Evolutionary conservation across 2,888 invertebrate genomes (phyloP), one percentile per base, ranked within the genome.

Genomic region (Odontomyia ornata): DNA sequence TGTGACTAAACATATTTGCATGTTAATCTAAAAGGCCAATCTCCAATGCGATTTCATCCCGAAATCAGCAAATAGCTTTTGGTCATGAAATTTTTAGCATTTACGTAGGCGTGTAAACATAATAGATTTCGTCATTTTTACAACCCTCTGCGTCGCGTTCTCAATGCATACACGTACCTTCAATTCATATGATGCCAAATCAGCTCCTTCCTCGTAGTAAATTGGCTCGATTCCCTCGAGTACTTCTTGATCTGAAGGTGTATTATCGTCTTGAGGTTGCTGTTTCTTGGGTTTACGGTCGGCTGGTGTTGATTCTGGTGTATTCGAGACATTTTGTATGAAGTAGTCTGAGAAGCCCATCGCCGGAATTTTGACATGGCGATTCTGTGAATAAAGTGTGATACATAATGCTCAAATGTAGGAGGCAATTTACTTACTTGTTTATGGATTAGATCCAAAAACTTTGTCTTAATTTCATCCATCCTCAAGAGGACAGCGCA

Each of bases 331-430:
- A 79, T 84, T 84, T 81, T 87, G 86, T 77, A 87, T 84, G 79
- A 86, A 86, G 77, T 86, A 85, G 80, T 87, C 86, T 23, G 87
- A 86, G 82, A 87, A 87, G 28, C 87, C 87, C 87, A 87, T 87
- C 25, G 86, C 84, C 80, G 87, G 87, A 77, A 87, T 87, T 84
- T 85, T 87, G 79, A 85, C 80, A 81, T 86, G 84, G 28, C 86
- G 84, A 82, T 84, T 84, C 81, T 82, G 3, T 21, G 43, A 9
- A 15, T 21, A 62, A 23, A 47, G 3, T 21, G 5, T 15, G 2
- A 27, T 72, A 47, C 13, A 21, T 62, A 13, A 47, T 75, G 13
- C n/a, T 13, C 7, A 52, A 18, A 9, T 52, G 52, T n/a, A 52
- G 15, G 3, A 15, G 15, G 18, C 52, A 52, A 56, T 30, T 15